Evolutionary conservation across 2,888 invertebrate species (phyloP), one percentile per base, ranked within the genome.

Genomic region (Caenorhabditis sp.): DNA sequence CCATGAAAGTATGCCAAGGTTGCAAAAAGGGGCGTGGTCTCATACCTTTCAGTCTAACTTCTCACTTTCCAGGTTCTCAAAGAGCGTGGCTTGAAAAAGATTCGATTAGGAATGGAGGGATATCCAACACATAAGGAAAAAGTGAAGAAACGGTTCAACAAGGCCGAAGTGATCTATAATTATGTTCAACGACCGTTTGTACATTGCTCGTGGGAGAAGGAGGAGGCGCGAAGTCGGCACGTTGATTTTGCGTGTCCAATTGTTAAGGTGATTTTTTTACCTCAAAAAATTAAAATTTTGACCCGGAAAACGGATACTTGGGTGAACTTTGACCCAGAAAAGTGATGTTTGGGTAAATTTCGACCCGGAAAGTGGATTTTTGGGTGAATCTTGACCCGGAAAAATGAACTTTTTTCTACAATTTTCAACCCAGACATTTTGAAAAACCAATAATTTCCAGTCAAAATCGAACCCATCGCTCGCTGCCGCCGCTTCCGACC

Each of bases 51-150:
- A n/a, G n/a, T n/a, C n/a, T n/a, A n/a, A n/a, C n/a, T n/a, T n/a
- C n/a, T n/a, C n/a, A n/a, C n/a, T n/a, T n/a, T n/a, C n/a, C 26
- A 81, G 78, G 97, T 99, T 27, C 92, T 99, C 91, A 97, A 97
- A 88, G 99, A 99, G 88, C 91, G 99, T 55, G 97, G 97, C 0
- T 90, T 99, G 66, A 99, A 99, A 89, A 99, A 99, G 88, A 99
- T 99, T 79, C 93, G 97, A 1, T 91, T 99, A 24, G 99, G 99
- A 6, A 97, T 99, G 73, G 97, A 99, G 90, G 97, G 90, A 0
- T 99, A 99, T 89, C 99, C 99, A 2, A 99, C 99, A 0, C 95
- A 97, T 90, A 99, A 97, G 88, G 99, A 99, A 88, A 99, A 99
- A 88, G 93, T 99, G 0, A 95, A 95, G 89, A 93, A 94, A 87